Evolutionary conservation across 2,113 vertebrate genomes (phyloP), one percentile per base, ranked within the genome.

Genomic region (Amphilophus citrinellus): DNA sequence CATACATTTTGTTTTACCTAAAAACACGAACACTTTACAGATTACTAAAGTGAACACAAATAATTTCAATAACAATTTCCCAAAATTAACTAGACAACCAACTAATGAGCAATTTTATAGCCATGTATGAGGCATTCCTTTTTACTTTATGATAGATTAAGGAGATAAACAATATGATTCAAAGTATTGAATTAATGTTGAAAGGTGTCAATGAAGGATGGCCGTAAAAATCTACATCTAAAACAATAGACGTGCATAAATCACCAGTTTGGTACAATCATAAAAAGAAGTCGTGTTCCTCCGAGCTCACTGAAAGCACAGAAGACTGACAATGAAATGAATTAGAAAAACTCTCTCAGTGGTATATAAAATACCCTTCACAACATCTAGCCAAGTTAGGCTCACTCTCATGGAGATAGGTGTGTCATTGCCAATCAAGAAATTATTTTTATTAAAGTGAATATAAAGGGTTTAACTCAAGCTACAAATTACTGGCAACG

Each of bases 1-100:
- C 98, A 99, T 99, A 86, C 98, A 99, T 89, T 99, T 99, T 1
- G 97, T 99, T 96, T 99, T 99, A 30, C 98, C 98, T 99, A 84
- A 90, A 57, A 88, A 94, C 61, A 92, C 7, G 63, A 79, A 47
- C 61, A 87, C 50, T 22, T 60, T 47, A 53, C 10, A 42, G 6
- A 44, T 77, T 14, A 76, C 24, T 44, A 66, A 77, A 32, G 7
- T 4, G 0, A 47, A 47, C 18, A 47, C 4, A 71, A 71, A 59
- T 18, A 53, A 73, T 53, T 53, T 30, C 47, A 32, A 10, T 39
- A 35, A 7, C 2, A 39, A 10, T 39, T 39, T 39, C 18, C n/a
- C 53, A 57, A 57, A 57, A 57, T 57, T 56, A 50, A 50, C 6
- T 50, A 50, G 5, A 57, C 9, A 57, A 20, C 53, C 15, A 17